Evolutionary conservation across 2,113 vertebrate species (phyloP).

Genomic region (Gopherus flavomarginatus): DNA sequence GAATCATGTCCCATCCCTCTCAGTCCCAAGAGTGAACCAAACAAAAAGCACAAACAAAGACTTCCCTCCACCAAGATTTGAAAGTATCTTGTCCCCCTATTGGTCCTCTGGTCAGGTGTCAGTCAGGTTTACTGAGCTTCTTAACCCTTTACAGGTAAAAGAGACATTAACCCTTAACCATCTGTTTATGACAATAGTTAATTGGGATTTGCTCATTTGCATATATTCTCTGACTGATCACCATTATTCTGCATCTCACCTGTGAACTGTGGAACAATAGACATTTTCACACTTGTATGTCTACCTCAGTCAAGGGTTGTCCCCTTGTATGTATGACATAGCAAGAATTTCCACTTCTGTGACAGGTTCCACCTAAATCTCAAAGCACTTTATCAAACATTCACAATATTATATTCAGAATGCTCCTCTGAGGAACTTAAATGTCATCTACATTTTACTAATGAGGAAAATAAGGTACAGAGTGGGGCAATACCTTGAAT

Average conservation of each 20-base stretch:
- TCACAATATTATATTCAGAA: neutral
- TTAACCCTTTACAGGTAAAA: too few species aligned
- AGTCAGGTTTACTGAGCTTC: too few species aligned
- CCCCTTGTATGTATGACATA: neutral
- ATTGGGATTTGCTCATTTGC: neutral
- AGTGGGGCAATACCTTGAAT: neutral
- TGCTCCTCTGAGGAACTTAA: neutral
- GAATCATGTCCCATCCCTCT: too few species aligned
- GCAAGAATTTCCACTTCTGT: neutral
- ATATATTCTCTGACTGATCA: neutral
- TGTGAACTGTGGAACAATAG: neutral
- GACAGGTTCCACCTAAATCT: neutral
- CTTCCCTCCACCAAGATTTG: too few species aligned
- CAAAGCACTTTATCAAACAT: neutral
- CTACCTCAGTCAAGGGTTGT: fast-evolving
- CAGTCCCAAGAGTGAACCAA: too few species aligned
- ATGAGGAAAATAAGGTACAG: neutral
- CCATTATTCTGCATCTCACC: neutral
- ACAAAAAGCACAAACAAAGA: too few species aligned
- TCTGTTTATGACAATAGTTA: neutral
- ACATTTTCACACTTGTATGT: neutral
- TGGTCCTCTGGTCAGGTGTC: too few species aligned
- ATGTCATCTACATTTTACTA: neutral
- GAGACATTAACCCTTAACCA: too few species aligned
- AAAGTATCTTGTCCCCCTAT: too few species aligned